A percentile compares a stretch with the other conserved stretches of the same genome.
Conservation (phyloP, 2,888 invertebrate species). For the Sinopyrophorus schimmeli region DNA sequence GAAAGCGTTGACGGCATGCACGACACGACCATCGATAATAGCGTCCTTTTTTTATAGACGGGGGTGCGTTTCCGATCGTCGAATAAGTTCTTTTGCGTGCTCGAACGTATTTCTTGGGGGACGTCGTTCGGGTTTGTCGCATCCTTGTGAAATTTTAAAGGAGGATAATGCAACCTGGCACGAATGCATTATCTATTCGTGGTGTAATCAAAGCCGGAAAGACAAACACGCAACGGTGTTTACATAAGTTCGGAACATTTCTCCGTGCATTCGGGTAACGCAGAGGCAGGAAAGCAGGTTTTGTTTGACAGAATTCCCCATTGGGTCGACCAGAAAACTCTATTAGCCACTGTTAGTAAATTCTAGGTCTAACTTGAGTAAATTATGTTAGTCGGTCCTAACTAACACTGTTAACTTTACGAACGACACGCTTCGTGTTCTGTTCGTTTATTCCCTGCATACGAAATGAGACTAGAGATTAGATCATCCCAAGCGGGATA, state of each 20-base stretch:
- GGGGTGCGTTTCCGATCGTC: too few relatives aligned
- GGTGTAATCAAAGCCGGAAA: conserved; percentile 18
- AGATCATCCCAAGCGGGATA: conserved; percentile 29
- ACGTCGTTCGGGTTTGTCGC: not conserved
- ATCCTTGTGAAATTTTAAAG: conserved; percentile 9
- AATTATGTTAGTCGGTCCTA: conserved; percentile 27
- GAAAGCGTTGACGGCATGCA: too few relatives aligned
- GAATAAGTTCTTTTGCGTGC: too few relatives aligned
- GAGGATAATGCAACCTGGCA: conserved; percentile 11
- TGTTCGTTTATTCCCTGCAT: conserved; percentile 27
- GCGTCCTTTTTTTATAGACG: too few relatives aligned
- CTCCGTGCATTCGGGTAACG: conserved; percentile 11
- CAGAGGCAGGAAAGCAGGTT: conserved; percentile 14
- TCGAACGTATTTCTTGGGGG: too few relatives aligned
- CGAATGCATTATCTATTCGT: conserved; percentile 13
- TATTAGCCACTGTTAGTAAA: conserved; percentile 28
- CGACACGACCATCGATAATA: too few relatives aligned
- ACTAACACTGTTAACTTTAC: conserved; percentile 28
- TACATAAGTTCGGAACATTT: conserved; percentile 19
- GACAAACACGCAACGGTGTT: conserved; percentile 22
- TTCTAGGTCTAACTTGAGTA: conserved; percentile 27
- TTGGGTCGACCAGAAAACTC: conserved; percentile 28
- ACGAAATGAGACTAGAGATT: conserved; percentile 28
- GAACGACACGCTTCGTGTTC: conserved; percentile 29
- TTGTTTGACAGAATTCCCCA: conserved; percentile 24